These are phyloP conservation scores for Phalacrocorax pelagicus DNA, from an alignment of 2,113 vertebrate species.

Conservation along the genomic window DNA sequence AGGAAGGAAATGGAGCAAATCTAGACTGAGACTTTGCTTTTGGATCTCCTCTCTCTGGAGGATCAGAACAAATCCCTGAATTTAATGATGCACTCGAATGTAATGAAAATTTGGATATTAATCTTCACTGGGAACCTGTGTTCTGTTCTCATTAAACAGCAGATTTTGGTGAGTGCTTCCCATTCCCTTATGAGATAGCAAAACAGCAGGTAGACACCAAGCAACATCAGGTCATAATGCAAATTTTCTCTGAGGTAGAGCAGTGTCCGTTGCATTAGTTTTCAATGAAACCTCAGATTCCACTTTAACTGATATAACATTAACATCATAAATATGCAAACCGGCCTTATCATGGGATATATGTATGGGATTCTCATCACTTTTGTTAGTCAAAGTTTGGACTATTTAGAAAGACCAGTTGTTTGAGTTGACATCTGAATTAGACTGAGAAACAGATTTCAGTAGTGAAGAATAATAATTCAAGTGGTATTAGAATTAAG, in stretches of 20 bases:
- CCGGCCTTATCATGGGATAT: neutral
- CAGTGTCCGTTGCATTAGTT: neutral
- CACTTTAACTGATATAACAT: neutral
- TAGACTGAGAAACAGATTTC: neutral
- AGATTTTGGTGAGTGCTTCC: slow-evolving; percentile 11
- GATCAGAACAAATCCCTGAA: neutral
- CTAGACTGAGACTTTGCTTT: neutral
- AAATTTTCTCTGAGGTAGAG: neutral
- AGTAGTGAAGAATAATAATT: neutral
- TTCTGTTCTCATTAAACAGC: neutral
- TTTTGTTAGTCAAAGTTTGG: neutral
- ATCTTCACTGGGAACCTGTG: neutral
- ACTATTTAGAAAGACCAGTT: neutral
- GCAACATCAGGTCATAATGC: neutral
- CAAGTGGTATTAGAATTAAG: neutral
- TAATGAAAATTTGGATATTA: slow-evolving; percentile 36
- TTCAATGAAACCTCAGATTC: neutral
- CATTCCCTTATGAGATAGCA: neutral
- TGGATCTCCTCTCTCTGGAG: neutral
- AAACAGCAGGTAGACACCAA: neutral
- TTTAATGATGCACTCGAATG: neutral
- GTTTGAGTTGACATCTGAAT: neutral
- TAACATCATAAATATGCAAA: neutral
- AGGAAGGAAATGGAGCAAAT: slow-evolving; percentile 1
- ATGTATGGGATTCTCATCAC: neutral